Percentiles rank a stretch among this genome's conserved stretches.
phyloP scores from a whole-genome alignment of 2,797 vertebrate genomes.

The Chaetodon trifasciatus region DNA sequence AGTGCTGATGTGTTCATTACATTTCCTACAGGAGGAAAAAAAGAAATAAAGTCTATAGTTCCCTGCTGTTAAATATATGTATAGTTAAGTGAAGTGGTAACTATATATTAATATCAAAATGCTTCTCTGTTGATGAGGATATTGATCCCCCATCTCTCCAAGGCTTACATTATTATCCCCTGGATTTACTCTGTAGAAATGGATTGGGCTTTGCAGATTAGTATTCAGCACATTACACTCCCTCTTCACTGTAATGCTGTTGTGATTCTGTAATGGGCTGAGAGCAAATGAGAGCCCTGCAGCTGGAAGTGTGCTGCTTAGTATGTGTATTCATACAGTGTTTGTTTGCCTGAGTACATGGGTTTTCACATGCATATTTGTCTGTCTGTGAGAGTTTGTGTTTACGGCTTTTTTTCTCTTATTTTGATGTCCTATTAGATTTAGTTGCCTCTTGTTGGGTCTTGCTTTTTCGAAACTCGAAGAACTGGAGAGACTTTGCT shows the following conservation, averaged over 20 bases:
- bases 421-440: constrained; percentile 47
- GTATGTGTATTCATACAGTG: constrained; percentile 51
- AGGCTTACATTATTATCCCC: constrained; percentile 76
- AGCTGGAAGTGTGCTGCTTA: constrained; percentile 65
- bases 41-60: constrained; percentile 16
- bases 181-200: constrained; percentile 77
- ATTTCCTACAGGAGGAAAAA: constrained; percentile 24
- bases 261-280: constrained; percentile 77
- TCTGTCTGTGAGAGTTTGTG: constrained; percentile 30
- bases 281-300: constrained; percentile 75
- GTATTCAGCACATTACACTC: constrained; percentile 76
- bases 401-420: constrained; percentile 6
- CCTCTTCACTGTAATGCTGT: constrained; percentile 78
- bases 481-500: constrained; percentile 2
- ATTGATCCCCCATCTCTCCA: constrained; percentile 71
- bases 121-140: constrained; percentile 70
- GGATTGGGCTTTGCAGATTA: constrained; percentile 78
- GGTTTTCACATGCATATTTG: constrained; percentile 46
- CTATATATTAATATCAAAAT: constrained; percentile 65
- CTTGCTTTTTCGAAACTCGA: constrained; percentile 27
- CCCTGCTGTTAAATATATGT: constrained; percentile 37
- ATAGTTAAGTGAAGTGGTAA: constrained; percentile 52
- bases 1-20: constrained; percentile 30
- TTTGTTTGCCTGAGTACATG: constrained; percentile 44
- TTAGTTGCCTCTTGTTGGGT: constrained; percentile 11